Percentiles rank a stretch among this genome's conserved stretches.
These are phyloP conservation scores for Xylota segnis DNA, from an alignment of 2,888 invertebrate species.

Conservation along the genomic window DNA sequence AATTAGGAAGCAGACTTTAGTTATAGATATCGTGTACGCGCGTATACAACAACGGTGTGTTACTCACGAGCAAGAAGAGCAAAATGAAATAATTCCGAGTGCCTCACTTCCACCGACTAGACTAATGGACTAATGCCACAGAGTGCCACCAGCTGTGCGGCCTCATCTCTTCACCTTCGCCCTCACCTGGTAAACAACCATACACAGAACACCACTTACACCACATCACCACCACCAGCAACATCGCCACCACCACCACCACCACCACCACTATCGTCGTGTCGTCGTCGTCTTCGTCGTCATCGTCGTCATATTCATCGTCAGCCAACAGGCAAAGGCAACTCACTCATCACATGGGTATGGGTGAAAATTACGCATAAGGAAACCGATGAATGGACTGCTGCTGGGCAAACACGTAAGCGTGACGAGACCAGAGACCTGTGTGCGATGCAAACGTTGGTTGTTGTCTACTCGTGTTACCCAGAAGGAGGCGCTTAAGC, in stretches of 20 bases:
- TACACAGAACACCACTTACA: slow-evolving; percentile 67
- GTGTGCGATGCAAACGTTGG: slow-evolving; percentile 42
- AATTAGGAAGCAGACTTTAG: slow-evolving; percentile 48
- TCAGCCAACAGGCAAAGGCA: slow-evolving; percentile 23
- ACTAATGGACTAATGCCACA: slow-evolving; percentile 71
- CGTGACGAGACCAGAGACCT: slow-evolving; percentile 61
- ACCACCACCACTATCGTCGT: slow-evolving; percentile 41
- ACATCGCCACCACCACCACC: slow-evolving; percentile 42
- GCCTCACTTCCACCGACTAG: slow-evolving; percentile 76
- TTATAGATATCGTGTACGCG: slow-evolving; percentile 41
- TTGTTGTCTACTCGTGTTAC: slow-evolving; percentile 67
- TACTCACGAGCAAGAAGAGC: slow-evolving; percentile 74
- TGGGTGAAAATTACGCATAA: slow-evolving; percentile 76
- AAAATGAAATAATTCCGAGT: slow-evolving; percentile 75
- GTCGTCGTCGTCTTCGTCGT: not conserved
- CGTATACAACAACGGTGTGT: slow-evolving; percentile 68
- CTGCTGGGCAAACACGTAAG: slow-evolving; percentile 65
- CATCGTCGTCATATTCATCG: slow-evolving; percentile 35
- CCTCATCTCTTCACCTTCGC: slow-evolving; percentile 73
- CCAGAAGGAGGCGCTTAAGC: slow-evolving; percentile 83
- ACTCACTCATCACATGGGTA: slow-evolving; percentile 53
- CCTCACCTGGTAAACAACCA: slow-evolving; percentile 67
- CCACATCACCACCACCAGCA: slow-evolving; percentile 53
- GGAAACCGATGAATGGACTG: slow-evolving; percentile 73
- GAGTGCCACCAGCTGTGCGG: slow-evolving; percentile 75